Conservation (phyloP, 2,113 vertebrate species). For the Callipepla squamata region DNA sequence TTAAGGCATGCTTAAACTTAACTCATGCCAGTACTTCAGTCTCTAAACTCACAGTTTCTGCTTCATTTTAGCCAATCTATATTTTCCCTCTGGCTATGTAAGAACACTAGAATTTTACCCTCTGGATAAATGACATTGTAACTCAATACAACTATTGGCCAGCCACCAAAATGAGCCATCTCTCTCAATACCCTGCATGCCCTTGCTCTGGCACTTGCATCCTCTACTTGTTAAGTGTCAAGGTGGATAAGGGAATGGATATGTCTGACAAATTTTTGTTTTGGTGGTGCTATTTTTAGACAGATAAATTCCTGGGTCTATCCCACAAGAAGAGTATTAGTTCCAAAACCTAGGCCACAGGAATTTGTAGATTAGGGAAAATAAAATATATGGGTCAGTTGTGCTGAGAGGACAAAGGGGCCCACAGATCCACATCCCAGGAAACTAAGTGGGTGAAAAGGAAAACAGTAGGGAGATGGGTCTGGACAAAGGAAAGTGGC, state of each 20-base stretch:
- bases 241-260: neutral
- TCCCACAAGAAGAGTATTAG: neutral
- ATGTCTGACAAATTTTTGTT: neutral
- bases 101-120: neutral
- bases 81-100: neutral
- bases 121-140: neutral
- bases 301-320: neutral
- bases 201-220: neutral
- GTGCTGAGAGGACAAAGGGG: no score
- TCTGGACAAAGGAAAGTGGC: no score
- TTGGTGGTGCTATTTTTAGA: neutral
- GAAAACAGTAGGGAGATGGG: no score
- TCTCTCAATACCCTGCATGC: neutral
- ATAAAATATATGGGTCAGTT: neutral
- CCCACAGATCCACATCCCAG: no score
- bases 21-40: neutral
- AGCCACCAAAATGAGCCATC: neutral
- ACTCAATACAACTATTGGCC: neutral
- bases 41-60: constrained; percentile 3
- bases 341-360: neutral
- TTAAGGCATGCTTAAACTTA: neutral
- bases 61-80: neutral
- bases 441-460: no score
- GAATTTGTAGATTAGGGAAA: neutral
- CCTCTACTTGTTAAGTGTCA: neutral